phyloP scores from a whole-genome alignment of 2,113 vertebrate genomes.

The Cranoglanis bouderius region DNA sequence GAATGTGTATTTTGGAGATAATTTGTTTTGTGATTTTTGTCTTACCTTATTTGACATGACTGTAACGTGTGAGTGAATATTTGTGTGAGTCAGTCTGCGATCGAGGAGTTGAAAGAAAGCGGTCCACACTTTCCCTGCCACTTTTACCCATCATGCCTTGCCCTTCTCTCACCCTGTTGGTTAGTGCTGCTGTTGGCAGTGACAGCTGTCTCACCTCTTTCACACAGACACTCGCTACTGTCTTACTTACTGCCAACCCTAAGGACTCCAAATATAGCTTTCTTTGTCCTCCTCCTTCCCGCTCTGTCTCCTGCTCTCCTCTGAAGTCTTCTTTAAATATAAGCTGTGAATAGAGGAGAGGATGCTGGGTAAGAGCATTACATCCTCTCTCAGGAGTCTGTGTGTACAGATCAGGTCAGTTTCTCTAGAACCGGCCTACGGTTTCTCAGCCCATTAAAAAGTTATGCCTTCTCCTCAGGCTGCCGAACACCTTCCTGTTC shows the following conservation, averaged over 20 bases:
- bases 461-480: slow-evolving; percentile 31
- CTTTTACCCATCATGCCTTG: slow-evolving; percentile 41
- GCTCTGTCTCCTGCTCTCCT: slow-evolving; percentile 24
- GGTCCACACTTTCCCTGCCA: slow-evolving; percentile 31
- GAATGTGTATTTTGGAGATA: neutral
- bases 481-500: slow-evolving; percentile 12
- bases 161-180: slow-evolving; percentile 48
- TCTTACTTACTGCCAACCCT: slow-evolving; percentile 45
- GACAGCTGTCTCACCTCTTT: slow-evolving; percentile 56
- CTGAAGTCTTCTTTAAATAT: slow-evolving; percentile 32
- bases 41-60: neutral
- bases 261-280: slow-evolving; percentile 49
- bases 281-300: slow-evolving; percentile 28
- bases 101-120: slow-evolving; percentile 5
- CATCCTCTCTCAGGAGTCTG: slow-evolving; percentile 21
- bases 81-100: slow-evolving; percentile 21
- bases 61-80: neutral
- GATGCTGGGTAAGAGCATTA: slow-evolving; percentile 35
- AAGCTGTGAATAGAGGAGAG: slow-evolving; percentile 22
- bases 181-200: slow-evolving; percentile 44
- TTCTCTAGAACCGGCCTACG: slow-evolving; percentile 29
- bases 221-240: slow-evolving; percentile 40
- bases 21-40: slow-evolving; percentile 21
- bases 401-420: slow-evolving; percentile 30
- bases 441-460: slow-evolving; percentile 50